Evolutionary conservation across 2,113 vertebrate genomes (phyloP).

Genomic region (Pedionomus torquatus): DNA sequence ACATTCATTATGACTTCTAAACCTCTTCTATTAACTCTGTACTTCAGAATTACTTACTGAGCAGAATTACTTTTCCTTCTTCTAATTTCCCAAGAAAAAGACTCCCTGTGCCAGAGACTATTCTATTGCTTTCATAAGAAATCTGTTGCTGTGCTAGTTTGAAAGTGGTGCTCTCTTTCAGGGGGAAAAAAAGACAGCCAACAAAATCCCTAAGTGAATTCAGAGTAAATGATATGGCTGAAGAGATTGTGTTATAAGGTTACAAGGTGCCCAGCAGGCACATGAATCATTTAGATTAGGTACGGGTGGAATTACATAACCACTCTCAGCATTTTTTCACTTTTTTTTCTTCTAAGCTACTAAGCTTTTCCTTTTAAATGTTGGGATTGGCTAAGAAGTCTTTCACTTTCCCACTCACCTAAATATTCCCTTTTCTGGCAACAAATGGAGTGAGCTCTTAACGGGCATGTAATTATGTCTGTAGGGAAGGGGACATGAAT

Average conservation of each 20-base stretch:
- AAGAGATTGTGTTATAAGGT: neutral
- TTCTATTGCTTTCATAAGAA: neutral
- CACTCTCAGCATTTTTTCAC: neutral
- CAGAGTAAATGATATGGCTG: neutral
- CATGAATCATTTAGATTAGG: constrained; percentile 2
- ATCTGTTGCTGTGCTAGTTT: neutral
- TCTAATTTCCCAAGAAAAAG: neutral
- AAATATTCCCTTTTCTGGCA: neutral
- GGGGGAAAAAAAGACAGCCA: accelerated
- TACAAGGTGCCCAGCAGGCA: neutral
- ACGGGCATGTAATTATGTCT: neutral
- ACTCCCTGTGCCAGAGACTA: neutral
- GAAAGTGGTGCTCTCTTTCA: neutral
- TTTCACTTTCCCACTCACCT: neutral
- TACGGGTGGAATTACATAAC: neutral
- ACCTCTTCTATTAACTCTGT: neutral
- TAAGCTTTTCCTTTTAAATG: neutral
- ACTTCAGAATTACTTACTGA: neutral
- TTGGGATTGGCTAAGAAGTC: neutral
- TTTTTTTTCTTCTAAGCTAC: neutral
- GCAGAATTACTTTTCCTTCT: neutral
- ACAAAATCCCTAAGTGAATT: neutral
- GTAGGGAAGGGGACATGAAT: neutral
- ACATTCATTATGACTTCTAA: neutral
- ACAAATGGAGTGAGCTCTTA: neutral